Base-by-base conservation (phyloP, 2,888 invertebrate genomes). In the Cyclophora punctaria region DNA sequence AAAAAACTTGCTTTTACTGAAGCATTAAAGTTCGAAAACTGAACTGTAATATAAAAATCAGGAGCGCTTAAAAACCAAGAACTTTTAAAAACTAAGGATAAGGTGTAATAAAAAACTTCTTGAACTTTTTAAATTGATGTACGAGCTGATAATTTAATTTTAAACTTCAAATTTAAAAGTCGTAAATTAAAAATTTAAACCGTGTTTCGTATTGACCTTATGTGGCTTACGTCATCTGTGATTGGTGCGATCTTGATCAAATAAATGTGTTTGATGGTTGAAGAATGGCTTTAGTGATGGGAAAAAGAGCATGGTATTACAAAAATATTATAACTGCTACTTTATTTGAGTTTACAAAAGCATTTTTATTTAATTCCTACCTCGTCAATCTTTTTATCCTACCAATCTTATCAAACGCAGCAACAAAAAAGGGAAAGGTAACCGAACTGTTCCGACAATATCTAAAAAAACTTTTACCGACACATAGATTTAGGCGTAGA, bases 161-260 rank as follows among this genome's bases (percentile, higher is more conserved):
- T 73, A 73, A 80, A 75, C 60, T 69, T 37, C 34, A 57, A 73
- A 77, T 83, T 81, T 77, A 84, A 83, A 77, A 69, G 67, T 64
- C 78, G 69, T 84, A 84, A 80, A 83, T 86, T 81, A 69, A 76
- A 72, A 78, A 73, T 83, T 75, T 78, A 73, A 69, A 52, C 69
- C 73, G 75, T 73, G 75, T 4, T 37, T 5, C 5, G 37, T 76
- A 66, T 60, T 79, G 78, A 82, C 81, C 80, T 73, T 60, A 50
- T 53, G 20, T 20, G 43, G 51, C 60, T 67, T 65, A 61, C 64
- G 64, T 70, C 68, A 67, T 63, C 69, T 59, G 66, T 63, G 64
- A 62, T 70, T 70, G 69, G 69, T 70, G 71, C 74, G 64, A 71
- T 37, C 75, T 20, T 84, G 81, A 86, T 86, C 75, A 80, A 85